phyloP scores from a whole-genome alignment of 2,113 vertebrate species.

The Melanostigma gelatinosum region DNA sequence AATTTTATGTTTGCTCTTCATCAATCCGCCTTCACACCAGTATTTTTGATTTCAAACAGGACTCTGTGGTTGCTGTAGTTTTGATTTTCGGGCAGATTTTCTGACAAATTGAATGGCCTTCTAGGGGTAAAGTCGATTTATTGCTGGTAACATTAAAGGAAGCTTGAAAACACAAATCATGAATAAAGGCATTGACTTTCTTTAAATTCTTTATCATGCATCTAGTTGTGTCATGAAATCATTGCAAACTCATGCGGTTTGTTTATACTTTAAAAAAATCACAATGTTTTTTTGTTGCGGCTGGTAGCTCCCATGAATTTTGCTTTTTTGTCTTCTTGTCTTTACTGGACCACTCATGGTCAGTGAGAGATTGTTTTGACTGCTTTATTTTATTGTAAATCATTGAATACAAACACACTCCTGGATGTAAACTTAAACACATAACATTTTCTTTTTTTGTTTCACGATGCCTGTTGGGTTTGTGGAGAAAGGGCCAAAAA shows the following conservation, averaged over 20 bases:
- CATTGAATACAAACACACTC: neutral
- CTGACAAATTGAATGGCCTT: neutral
- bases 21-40: neutral
- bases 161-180: neutral
- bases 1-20: neutral
- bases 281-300: neutral
- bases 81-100: neutral
- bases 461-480: constrained; percentile 18
- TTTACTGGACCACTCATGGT: neutral
- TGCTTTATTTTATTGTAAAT: neutral
- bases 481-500: constrained; percentile 56
- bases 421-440: neutral
- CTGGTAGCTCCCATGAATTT: neutral
- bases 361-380: neutral
- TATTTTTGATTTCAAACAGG: neutral
- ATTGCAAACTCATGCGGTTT: neutral
- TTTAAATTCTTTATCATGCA: neutral
- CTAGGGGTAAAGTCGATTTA: neutral
- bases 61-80: neutral
- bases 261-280: neutral
- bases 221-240: neutral
- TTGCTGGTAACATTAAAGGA: neutral
- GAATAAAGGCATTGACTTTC: neutral
- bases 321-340: neutral
- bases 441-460: constrained; percentile 10